These are phyloP conservation scores for Falco punctatus DNA, from an alignment of 2,113 vertebrate genomes.

Conservation along the genomic window DNA sequence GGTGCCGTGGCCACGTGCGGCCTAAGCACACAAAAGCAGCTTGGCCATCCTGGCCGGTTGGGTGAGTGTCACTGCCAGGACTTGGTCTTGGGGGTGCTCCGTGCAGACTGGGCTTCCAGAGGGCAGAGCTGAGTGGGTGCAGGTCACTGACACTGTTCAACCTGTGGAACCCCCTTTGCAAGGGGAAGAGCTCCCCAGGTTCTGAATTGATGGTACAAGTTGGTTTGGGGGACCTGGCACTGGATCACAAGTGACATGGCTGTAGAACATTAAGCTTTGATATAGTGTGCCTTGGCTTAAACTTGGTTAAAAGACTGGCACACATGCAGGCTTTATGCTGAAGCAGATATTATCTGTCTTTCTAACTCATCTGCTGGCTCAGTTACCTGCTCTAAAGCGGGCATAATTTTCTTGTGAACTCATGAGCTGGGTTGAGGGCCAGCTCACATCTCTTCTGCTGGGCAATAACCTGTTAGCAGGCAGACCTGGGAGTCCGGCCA, in stretches of 20 bases:
- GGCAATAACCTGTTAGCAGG: not conserved
- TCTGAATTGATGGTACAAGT: not conserved
- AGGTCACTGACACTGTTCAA: not conserved
- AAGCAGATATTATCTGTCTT: not conserved
- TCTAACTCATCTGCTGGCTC: not conserved
- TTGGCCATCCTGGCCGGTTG: rapidly evolving
- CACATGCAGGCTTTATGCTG: not conserved
- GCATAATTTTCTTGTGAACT: not conserved
- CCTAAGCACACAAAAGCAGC: not conserved
- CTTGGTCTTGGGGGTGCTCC: not conserved
- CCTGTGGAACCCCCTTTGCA: not conserved
- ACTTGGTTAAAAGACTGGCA: not conserved
- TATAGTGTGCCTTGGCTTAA: not conserved
- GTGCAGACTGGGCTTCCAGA: not conserved
- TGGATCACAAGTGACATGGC: not conserved
- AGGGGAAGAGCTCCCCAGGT: not conserved
- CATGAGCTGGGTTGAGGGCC: not conserved
- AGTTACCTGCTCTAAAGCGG: not conserved
- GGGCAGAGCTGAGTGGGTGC: not conserved
- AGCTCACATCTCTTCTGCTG: not conserved
- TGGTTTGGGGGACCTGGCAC: not conserved
- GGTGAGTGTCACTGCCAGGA: not conserved
- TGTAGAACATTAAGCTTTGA: not conserved
- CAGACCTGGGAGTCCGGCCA: not conserved
- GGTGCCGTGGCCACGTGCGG: not conserved